Percentiles rank a stretch among this genome's conserved stretches.
Conservation (phyloP, 2,888 invertebrate genomes). For the Xylota sylvarum region DNA sequence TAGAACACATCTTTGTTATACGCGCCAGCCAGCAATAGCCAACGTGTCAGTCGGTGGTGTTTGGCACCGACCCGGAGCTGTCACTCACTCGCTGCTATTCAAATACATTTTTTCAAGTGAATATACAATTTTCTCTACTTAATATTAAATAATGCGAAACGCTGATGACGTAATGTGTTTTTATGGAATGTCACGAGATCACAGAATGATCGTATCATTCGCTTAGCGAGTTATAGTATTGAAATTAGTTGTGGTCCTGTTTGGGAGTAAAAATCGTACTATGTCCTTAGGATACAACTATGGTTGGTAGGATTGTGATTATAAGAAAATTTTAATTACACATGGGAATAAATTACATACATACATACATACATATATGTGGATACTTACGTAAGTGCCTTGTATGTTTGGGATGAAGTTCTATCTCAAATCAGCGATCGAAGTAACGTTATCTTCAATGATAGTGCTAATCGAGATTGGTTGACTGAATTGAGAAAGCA, state of each 20-base stretch:
- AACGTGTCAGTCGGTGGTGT: slow-evolving; percentile 1
- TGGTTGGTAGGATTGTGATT: too few species aligned
- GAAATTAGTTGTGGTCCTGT: slow-evolving; percentile 9
- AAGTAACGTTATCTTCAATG: too few species aligned
- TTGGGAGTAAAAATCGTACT: background rate
- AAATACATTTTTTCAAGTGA: slow-evolving; percentile 6
- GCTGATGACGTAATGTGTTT: slow-evolving; percentile 34
- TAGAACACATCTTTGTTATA: background rate
- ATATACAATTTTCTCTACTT: slow-evolving; percentile 38
- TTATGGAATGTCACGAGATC: slow-evolving; percentile 36
- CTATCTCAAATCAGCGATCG: too few species aligned
- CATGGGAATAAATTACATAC: too few species aligned
- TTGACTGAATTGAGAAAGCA: too few species aligned
- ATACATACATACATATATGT: too few species aligned
- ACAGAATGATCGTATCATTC: slow-evolving; percentile 3
- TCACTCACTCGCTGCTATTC: slow-evolving; percentile 3
- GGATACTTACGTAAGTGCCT: too few species aligned
- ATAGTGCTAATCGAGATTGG: too few species aligned
- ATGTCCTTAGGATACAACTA: background rate
- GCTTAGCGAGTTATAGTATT: background rate
- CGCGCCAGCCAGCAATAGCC: slow-evolving; percentile 3
- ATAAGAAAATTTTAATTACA: too few species aligned
- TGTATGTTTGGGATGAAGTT: too few species aligned
- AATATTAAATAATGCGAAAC: slow-evolving; percentile 21
- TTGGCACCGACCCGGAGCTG: background rate